Conservation (phyloP, 2,797 vertebrate species). For the Epinephelus awoara region DNA sequence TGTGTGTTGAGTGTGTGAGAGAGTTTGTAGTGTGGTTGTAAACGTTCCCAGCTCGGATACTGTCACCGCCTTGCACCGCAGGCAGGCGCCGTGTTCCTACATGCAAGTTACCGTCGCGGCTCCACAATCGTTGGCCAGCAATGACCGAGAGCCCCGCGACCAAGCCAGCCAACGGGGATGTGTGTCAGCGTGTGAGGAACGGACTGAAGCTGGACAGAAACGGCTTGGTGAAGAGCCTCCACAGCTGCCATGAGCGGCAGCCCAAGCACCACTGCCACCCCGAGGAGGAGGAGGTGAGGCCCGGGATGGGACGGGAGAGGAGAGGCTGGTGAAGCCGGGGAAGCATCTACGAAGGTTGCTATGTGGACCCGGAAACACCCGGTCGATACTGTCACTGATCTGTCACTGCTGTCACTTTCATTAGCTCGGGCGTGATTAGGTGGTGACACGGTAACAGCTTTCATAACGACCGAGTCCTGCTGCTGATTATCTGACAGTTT, state of each 20-base stretch:
- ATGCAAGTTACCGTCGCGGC: slow-evolving; percentile 68
- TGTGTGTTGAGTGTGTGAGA: slow-evolving; percentile 15
- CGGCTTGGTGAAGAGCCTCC: slow-evolving; percentile 72
- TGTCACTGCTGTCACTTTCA: neutral
- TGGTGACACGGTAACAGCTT: neutral
- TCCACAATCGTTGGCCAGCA: slow-evolving; percentile 57
- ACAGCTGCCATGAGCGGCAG: slow-evolving; percentile 60
- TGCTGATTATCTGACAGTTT: neutral
- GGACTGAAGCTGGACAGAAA: slow-evolving; percentile 78
- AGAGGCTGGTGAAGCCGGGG: slow-evolving; percentile 38
- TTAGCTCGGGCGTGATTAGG: neutral
- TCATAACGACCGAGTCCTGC: neutral
- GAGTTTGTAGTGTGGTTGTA: slow-evolving; percentile 40
- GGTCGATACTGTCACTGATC: neutral
- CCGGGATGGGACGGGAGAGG: slow-evolving; percentile 61
- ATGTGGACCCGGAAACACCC: slow-evolving; percentile 22
- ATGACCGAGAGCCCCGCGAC: slow-evolving; percentile 83
- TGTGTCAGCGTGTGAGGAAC: slow-evolving; percentile 74
- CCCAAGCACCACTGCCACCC: slow-evolving; percentile 50
- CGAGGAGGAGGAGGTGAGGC: slow-evolving; percentile 82
- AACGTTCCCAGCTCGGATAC: slow-evolving; percentile 47
- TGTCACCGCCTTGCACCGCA: slow-evolving; percentile 70
- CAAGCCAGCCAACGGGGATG: slow-evolving; percentile 70
- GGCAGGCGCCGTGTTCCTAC: slow-evolving; percentile 54
- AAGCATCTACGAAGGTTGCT: neutral